Percentiles rank a stretch among this genome's conserved stretches.
These are phyloP conservation scores for Bombyx mandarina DNA, from an alignment of 1,140 invertebrate genomes.

Conservation along the genomic window DNA sequence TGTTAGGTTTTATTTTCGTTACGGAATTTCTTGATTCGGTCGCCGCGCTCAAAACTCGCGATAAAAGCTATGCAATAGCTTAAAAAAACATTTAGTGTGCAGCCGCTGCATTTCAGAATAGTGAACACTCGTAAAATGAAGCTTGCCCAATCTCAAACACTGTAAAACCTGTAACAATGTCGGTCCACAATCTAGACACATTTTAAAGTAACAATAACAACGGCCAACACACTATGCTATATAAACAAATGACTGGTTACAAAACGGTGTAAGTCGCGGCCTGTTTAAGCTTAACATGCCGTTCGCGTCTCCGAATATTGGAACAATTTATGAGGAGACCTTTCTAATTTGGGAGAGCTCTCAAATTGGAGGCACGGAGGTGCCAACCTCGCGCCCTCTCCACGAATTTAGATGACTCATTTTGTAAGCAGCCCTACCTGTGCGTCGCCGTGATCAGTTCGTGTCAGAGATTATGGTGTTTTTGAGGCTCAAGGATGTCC, in stretches of 20 bases:
- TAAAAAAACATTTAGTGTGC: too few relatives aligned
- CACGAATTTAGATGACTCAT: conserved; percentile 44
- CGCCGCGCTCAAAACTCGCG: too few relatives aligned
- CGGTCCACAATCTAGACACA: not conserved
- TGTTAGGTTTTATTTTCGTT: too few relatives aligned
- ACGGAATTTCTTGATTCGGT: too few relatives aligned
- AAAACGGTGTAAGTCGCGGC: conserved; percentile 25
- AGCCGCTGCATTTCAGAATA: too few relatives aligned
- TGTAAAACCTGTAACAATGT: too few relatives aligned
- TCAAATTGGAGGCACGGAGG: conserved; percentile 55
- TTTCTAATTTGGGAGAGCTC: conserved; percentile 56
- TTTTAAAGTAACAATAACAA: not conserved
- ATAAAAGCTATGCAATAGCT: too few relatives aligned
- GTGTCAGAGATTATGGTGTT: too few relatives aligned
- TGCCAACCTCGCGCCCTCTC: conserved; percentile 35
- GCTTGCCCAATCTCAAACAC: too few relatives aligned
- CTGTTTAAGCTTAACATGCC: conserved; percentile 51
- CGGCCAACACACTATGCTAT: not conserved
- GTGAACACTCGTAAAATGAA: too few relatives aligned
- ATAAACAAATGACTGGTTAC: not conserved
- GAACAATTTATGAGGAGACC: conserved; percentile 62
- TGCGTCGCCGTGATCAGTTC: too few relatives aligned
- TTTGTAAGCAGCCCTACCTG: conserved; percentile 10
- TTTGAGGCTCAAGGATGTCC: too few relatives aligned
- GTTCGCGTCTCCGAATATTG: conserved; percentile 52